These are phyloP conservation scores for Pristis pectinata DNA, from an alignment of 2,797 vertebrate genomes.

Conservation along the genomic window DNA sequence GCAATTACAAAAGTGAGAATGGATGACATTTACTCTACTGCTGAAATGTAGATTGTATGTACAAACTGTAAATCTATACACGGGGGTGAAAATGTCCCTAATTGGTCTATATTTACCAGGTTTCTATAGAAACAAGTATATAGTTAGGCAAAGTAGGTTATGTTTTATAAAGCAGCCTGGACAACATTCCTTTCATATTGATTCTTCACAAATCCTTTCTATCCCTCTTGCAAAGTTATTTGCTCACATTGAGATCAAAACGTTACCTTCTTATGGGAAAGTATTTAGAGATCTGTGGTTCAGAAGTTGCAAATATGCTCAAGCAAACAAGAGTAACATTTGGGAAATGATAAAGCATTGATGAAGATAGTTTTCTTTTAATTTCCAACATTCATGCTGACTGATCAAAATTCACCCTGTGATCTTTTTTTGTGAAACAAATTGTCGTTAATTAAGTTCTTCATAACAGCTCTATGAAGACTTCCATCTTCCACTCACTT, in stretches of 20 bases:
- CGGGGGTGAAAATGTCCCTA: slow-evolving; percentile 4
- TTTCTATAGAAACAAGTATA: slow-evolving; percentile 36
- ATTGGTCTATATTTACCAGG: slow-evolving; percentile 21
- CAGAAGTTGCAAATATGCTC: not conserved
- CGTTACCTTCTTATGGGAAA: not conserved
- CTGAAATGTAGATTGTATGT: slow-evolving; percentile 26
- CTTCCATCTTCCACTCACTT: slow-evolving; percentile 29
- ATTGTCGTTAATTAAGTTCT: slow-evolving; percentile 36
- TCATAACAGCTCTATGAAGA: slow-evolving; percentile 22
- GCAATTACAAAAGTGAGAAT: slow-evolving; percentile 37
- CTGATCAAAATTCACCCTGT: slow-evolving; percentile 9
- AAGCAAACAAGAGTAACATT: not conserved
- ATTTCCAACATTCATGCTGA: not conserved
- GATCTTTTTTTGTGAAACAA: slow-evolving; percentile 28
- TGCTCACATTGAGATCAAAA: slow-evolving; percentile 10
- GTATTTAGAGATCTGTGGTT: not conserved
- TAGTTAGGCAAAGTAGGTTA: slow-evolving; percentile 10
- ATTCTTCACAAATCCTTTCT: not conserved
- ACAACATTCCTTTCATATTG: slow-evolving; percentile 29
- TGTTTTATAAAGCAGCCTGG: slow-evolving; percentile 29
- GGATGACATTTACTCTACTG: slow-evolving; percentile 19
- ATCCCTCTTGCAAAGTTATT: not conserved
- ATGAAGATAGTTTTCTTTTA: not conserved
- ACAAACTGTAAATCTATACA: slow-evolving; percentile 34
- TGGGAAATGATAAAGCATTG: not conserved